Base-by-base conservation (phyloP, 2,888 invertebrate species). In the Macaria liturata region DNA sequence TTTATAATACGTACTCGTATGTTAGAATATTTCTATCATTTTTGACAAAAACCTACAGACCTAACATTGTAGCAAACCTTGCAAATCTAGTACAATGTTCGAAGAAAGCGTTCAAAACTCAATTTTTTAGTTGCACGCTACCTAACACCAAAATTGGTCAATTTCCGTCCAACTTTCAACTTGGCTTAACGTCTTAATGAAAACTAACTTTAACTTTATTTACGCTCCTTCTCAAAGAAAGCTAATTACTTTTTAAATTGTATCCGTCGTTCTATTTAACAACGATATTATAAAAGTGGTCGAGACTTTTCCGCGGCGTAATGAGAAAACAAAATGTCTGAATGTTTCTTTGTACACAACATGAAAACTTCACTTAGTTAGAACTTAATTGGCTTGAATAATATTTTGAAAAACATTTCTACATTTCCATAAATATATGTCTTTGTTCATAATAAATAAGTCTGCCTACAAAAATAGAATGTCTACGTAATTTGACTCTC, bases 111-210 rank as follows among this genome's bases (percentile, higher is more conserved):
- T 54, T 49, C 46, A 59, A 9, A 59, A 46, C 9, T 46, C 37
- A 6, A 46, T 34, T 37, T 49, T 57, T 55, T 52, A 53, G 9
- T 32, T 31, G 57, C 61, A 61, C 61, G 57, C 61, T 57, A 61
- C 51, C 72, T 80, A 78, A 81, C 76, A 70, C 75, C 74, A 68
- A 84, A 86, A 88, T 86, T 86, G 85, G 78, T 83, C 78, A 87
- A 86, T 88, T 86, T 87, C 86, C 85, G 81, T 71, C 66, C 73
- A 70, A 82, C 75, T 78, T 81, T 83, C 75, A 77, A 81, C 83
- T 80, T 73, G 72, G 77, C 72, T 82, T 80, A 82, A 81, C 78
- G 80, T 83, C 83, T 84, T 84, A 83, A 86, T 84, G 81, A 80
- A 83, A 84, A 81, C 84, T 81, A 81, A 84, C 80, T 86, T 84